Evolutionary conservation across 1,140 invertebrate genomes (phyloP), one percentile per base, ranked within the genome.

Genomic region (Mesaphorura yosii): DNA sequence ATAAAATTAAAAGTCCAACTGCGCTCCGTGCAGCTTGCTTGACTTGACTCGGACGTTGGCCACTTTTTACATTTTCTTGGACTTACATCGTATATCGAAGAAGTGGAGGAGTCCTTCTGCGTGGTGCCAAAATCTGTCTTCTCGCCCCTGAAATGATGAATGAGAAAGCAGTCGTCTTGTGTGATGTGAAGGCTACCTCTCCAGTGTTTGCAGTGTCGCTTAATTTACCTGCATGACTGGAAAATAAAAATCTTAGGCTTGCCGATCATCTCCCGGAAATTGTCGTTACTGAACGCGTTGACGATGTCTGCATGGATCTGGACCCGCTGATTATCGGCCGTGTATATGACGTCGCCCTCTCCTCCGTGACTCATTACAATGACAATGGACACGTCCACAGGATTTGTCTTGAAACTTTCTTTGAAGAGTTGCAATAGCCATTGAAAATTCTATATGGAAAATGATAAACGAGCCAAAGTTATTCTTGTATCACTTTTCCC

Each of bases 221-320:
- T 57, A 12, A 50, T 29, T 51, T 64, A 78, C 75, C 81, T 75
- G 67, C 84, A 86, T 39, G 77, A 74, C 66, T 86, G 84, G 64
- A 84, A 84, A 31, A 88, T 77, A 59, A 87, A 83, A 55, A 86
- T 74, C 69, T 88, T 88, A 38, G 84, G 84, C 64, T 85, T 82
- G 37, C 73, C 71, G 0, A 67, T 62, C 27, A 88, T 69, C 49
- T 68, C 48, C 1, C 73, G 72, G 64, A 81, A 80, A 45, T 73
- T 73, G 14, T 68, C 61, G 50, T 78, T 73, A 39, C 75, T 76
- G 63, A 88, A 85, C 56, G 72, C 70, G 10, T 76, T 64, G 0
- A 78, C 64, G 41, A 84, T 53, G 6, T 46, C 73, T 22, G 73
- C 70, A 15, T 64, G 58, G 29, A 70, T 66, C 46, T 67, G 60